These are phyloP conservation scores for Eurystomus gularis DNA, from an alignment of 2,113 vertebrate genomes.

Conservation along the genomic window DNA sequence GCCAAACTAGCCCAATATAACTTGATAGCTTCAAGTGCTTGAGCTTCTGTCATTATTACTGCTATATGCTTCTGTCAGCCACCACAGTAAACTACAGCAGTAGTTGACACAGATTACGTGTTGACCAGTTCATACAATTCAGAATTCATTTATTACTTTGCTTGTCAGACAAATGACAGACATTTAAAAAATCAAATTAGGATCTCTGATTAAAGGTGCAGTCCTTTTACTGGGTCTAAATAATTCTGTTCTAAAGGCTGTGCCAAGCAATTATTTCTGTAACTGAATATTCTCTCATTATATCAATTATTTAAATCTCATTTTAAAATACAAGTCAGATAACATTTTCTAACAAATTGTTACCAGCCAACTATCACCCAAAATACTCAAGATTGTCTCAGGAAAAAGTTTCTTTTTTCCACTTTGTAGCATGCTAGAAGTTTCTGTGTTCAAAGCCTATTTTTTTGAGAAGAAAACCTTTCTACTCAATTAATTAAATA, in stretches of 20 bases:
- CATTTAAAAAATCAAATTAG: conserved; percentile 74
- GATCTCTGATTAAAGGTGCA: conserved; percentile 74
- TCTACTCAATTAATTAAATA: conserved; percentile 41
- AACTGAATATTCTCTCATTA: conserved; percentile 79
- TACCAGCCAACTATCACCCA: conserved; percentile 39
- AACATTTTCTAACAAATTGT: conserved; percentile 69
- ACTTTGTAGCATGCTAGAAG: background rate
- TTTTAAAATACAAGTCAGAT: conserved; percentile 75
- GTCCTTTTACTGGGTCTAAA: conserved; percentile 73
- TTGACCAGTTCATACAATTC: conserved; percentile 60
- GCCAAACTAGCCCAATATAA: background rate
- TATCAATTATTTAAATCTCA: conserved; percentile 80
- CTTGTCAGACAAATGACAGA: conserved; percentile 71
- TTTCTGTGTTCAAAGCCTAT: background rate
- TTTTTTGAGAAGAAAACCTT: conserved; percentile 45
- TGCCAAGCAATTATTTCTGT: conserved; percentile 76
- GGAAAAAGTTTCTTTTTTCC: background rate
- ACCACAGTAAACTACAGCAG: conserved; percentile 31
- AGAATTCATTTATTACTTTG: conserved; percentile 65
- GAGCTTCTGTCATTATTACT: background rate
- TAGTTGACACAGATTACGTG: conserved; percentile 52
- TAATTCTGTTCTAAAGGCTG: conserved; percentile 73
- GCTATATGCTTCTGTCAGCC: background rate
- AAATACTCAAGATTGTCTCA: conserved; percentile 27
- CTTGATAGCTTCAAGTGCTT: background rate